phyloP scores from a whole-genome alignment of 2,888 invertebrate species.

The Laothoe populi region DNA sequence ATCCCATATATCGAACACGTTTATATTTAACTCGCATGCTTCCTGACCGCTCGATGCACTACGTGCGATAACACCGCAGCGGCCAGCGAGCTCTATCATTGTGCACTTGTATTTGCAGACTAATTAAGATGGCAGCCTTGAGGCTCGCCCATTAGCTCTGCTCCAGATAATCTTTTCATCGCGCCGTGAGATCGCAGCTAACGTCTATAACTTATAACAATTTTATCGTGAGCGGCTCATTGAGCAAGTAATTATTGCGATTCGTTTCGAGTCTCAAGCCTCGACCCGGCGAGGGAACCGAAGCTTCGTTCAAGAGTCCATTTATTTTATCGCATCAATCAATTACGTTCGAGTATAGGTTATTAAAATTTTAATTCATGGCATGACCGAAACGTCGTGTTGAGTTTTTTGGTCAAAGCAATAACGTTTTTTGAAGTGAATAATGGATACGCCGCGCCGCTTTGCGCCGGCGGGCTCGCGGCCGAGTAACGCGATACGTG shows the following conservation, averaged over 20 bases:
- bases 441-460: conserved; percentile 65
- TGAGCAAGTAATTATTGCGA: conserved; percentile 57
- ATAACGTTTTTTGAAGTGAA: conserved; percentile 72
- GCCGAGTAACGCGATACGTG: conserved; percentile 67
- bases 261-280: conserved; percentile 51
- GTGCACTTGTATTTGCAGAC: conserved; percentile 17
- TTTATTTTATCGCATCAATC: conserved; percentile 76
- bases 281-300: conserved; percentile 48
- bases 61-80: background rate
- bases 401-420: conserved; percentile 57
- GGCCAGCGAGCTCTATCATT: background rate
- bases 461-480: conserved; percentile 42
- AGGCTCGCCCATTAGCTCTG: conserved; percentile 21
- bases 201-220: conserved; percentile 45
- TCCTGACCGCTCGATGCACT: background rate
- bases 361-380: conserved; percentile 70
- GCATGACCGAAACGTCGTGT: conserved; percentile 53
- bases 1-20: conserved; percentile 16
- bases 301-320: conserved; percentile 52
- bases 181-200: conserved; percentile 30
- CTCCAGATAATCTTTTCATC: conserved; percentile 20
- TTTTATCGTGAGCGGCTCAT: conserved; percentile 50
- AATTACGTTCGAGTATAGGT: conserved; percentile 67
- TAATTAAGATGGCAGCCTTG: conserved; percentile 23
- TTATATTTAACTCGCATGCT: background rate